Conservation (phyloP, 2,888 invertebrate genomes). For the Xanthia icteritia region DNA sequence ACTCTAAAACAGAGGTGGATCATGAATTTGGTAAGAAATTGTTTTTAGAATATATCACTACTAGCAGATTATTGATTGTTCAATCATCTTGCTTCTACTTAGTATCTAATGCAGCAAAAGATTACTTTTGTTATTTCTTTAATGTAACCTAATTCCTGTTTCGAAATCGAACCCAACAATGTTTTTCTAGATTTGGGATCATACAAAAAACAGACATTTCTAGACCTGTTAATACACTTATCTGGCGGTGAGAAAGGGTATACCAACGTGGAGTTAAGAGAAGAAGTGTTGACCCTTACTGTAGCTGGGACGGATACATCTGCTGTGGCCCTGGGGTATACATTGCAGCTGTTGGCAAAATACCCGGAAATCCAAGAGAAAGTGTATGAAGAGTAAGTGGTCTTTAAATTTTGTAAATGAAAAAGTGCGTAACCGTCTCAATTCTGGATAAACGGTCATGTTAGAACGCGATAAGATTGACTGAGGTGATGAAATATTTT, state of each 20-base stretch:
- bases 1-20: constrained; percentile 73
- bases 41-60: neutral
- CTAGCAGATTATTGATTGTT: neutral
- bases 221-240: constrained; percentile 88
- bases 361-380: constrained; percentile 87
- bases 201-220: constrained; percentile 87
- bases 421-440: too few relatives aligned
- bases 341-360: constrained; percentile 83
- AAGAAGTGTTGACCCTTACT: constrained; percentile 90
- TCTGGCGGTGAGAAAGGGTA: constrained; percentile 88
- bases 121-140: neutral
- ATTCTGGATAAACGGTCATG: neutral
- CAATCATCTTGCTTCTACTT: neutral
- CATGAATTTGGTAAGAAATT: constrained; percentile 76
- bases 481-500: neutral
- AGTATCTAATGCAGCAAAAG: neutral
- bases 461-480: neutral
- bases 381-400: constrained; percentile 84
- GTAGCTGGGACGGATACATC: constrained; percentile 90
- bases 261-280: constrained; percentile 88
- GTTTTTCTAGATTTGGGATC: constrained; percentile 60
- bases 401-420: neutral
- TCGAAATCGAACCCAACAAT: neutral
- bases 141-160: neutral
- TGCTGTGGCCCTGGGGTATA: constrained; percentile 84